Evolutionary conservation across 2,797 vertebrate species (phyloP), one percentile per base, ranked within the genome.

Genomic region (Acanthis flammea): DNA sequence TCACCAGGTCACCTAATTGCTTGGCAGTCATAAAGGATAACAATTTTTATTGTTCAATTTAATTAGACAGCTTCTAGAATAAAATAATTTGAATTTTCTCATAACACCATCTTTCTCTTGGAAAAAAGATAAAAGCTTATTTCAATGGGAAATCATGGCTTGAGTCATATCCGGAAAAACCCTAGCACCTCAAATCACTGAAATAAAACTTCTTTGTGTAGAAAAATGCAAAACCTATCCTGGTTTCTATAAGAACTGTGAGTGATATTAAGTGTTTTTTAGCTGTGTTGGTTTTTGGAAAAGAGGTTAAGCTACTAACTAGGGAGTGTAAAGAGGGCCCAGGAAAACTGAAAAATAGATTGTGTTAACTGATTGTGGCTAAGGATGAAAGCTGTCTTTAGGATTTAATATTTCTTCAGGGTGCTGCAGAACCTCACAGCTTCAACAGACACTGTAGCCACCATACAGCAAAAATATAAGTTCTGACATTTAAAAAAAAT

Each of bases 1-100:
- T 93, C 82, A 86, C 74, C 57, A 62, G 91, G 93, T 95, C 93
- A 97, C 67, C 92, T 96, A 93, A 95, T 92, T 96, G 93, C 81
- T 82, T 92, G 81, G 58, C 0, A 4, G 78, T 92, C 91, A 87
- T 86, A 84, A 91, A 93, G 74, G 86, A 96, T 90, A 96, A 91
- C 65, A 66, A 88, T 88, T 94, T 94, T 90, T 94, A 96, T 97
- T 96, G 86, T 93, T 92, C 80, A 39, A 55, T 95, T 93, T 95
- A 86, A 93, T 96, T 90, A 96, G 90, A 81, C 74, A 94, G 78
- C 54, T 19, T 74, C 78, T 81, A 90, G 90, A 86, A 95, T 95
- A 94, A 95, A 94, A 95, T 81, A 2, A 58, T 92, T 91, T 90
- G 30, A 78, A 91, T 97, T 95, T 94, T 89, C 66, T 93, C 70